A percentile compares a stretch with the other conserved stretches of the same genome.
Evolutionary conservation across 2,113 vertebrate species (phyloP).

Genomic region (Pseudorasbora parva): DNA sequence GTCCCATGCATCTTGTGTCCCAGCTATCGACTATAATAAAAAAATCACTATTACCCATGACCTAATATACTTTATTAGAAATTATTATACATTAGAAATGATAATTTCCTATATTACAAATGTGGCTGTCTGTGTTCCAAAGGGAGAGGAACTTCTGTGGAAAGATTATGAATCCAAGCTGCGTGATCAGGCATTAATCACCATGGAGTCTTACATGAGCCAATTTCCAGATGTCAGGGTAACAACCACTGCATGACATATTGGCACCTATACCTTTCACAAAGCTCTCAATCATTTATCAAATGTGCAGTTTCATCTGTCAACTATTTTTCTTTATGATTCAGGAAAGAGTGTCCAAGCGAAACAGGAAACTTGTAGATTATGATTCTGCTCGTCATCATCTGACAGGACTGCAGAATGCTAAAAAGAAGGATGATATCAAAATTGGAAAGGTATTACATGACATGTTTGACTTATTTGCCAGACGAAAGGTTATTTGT

Average conservation of each 20-base stretch:
- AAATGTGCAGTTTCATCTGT: not conserved
- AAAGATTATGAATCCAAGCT: conserved; percentile 92
- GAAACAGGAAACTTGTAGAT: conserved; percentile 91
- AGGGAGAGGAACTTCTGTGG: conserved; percentile 95
- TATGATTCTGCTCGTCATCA: conserved; percentile 91
- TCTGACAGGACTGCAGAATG: conserved; percentile 84
- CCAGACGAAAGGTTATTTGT: not conserved
- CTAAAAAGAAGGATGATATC: conserved; percentile 91
- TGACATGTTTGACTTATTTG: not conserved
- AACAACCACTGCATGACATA: conserved; percentile 28
- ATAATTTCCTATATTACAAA: not conserved
- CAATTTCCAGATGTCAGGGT: conserved; percentile 92
- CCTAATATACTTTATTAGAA: too few relatives aligned
- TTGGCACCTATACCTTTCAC: conserved; percentile 11
- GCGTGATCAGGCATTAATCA: conserved; percentile 83
- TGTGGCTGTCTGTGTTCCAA: conserved; percentile 36
- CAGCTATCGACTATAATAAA: too few relatives aligned
- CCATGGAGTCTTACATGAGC: conserved; percentile 90
- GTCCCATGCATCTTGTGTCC: too few relatives aligned
- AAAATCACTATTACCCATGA: too few relatives aligned
- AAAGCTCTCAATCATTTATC: not conserved
- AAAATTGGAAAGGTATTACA: conserved; percentile 86
- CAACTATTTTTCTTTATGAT: conserved; percentile 39
- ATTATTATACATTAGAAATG: too few relatives aligned
- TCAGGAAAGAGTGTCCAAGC: conserved; percentile 89